A percentile compares a stretch with the other conserved stretches of the same genome.
Evolutionary conservation across 2,113 vertebrate genomes (phyloP).

Genomic region (Epinephelus cyanopodus): DNA sequence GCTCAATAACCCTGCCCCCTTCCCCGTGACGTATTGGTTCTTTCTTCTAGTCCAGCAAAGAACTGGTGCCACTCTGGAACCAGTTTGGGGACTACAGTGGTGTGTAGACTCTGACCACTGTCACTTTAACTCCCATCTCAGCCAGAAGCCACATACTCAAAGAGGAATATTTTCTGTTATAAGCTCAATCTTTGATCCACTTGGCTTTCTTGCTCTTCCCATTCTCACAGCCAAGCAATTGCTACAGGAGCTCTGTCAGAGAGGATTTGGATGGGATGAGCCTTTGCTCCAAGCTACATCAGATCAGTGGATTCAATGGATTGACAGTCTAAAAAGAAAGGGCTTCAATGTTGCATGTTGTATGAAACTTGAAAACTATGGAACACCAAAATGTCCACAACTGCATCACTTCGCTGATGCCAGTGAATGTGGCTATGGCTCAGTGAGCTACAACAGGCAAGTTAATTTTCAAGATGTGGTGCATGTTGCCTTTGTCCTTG

Average conservation of each 20-base stretch:
- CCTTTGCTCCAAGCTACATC: no score
- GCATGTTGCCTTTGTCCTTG: neutral
- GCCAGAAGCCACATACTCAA: neutral
- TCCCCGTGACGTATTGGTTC: no score
- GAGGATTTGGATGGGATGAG: no score
- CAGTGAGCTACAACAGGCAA: neutral
- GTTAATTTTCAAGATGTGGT: no score
- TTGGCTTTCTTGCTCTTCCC: neutral
- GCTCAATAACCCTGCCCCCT: no score
- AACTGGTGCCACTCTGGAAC: no score
- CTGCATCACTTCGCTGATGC: slow-evolving; percentile 10
- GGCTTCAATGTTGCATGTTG: neutral
- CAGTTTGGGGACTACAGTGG: slow-evolving; percentile 7
- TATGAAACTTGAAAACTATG: neutral
- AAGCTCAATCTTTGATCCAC: slow-evolving; percentile 15
- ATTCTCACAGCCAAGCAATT: slow-evolving; percentile 9
- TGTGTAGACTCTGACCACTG: neutral
- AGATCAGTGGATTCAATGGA: neutral
- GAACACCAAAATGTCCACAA: neutral
- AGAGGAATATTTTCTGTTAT: slow-evolving; percentile 4
- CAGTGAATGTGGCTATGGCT: neutral
- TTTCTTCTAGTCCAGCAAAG: no score
- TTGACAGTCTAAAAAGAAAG: neutral
- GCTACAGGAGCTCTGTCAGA: slow-evolving; percentile 5
- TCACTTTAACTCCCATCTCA: neutral